Evolutionary conservation across 92 coral and sea anemone species (phyloP), one percentile per base, ranked within the genome.

Genomic region (Palythoa heliodiscus): DNA sequence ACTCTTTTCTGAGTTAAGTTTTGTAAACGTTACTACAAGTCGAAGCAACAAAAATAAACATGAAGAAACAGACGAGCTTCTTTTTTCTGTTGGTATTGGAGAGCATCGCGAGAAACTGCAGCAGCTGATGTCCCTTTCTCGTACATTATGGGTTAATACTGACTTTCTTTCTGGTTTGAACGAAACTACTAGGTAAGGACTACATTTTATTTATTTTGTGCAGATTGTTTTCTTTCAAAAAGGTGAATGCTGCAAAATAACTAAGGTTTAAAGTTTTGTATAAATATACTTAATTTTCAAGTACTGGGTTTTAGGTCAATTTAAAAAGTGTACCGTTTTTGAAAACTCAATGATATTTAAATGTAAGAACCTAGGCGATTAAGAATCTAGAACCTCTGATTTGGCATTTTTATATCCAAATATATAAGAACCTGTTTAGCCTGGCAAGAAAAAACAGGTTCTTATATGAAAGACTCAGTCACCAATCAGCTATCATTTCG

Each of bases 61-160:
- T 4, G 87, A 74, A 0, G 5, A 20, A 57, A 35, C 86, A 48
- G 89, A 63, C n/a, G 90, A 80, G 52, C 87, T 91, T 15, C 85
- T 92, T 9, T 29, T 82, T 6, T 86, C 89, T 0, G 87, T 88
- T 40, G 64, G 92, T 40, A 84, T 94, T 75, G 87, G 90, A 8
- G 87, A 86, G 86, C 83, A 91, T 86, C 66, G 75, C 19, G 98
- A 94, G 68, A 94, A 94, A 75, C 64, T 86, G 25, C 52, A 79
- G 39, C 98, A 94, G 57, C 70, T 94, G 40, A 38, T 75, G 64
- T 39, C 24, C 47, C 68, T 94, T 70, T 72, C 90, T 10, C 91
- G 82, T 50, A 93, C 88, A 71, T 24, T 90, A n/a, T 94, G 98
- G 98, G 89, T 93, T 70, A 94, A 90, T 82, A 88, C 88, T 5